phyloP scores from a whole-genome alignment of 2,888 invertebrate genomes.

The Augochlorella aurata region DNA sequence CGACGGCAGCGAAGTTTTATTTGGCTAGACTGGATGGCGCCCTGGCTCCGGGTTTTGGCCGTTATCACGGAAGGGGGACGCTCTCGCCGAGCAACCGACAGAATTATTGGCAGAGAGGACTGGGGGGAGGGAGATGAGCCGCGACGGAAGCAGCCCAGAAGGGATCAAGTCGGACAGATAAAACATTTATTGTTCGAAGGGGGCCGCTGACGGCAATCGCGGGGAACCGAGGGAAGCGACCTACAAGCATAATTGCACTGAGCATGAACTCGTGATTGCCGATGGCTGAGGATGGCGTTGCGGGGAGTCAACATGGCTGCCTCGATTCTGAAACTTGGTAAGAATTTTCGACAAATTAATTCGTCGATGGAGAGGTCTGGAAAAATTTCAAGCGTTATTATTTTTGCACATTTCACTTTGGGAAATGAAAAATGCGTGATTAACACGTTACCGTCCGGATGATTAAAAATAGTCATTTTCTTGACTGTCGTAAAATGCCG shows the following conservation, averaged over 20 bases:
- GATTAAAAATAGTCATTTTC: too few species aligned
- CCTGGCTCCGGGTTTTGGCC: slow-evolving; percentile 70
- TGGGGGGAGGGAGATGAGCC: neutral
- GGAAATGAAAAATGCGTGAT: too few species aligned
- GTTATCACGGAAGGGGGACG: slow-evolving; percentile 48
- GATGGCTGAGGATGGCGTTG: neutral
- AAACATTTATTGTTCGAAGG: slow-evolving; percentile 42
- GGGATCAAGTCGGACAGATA: slow-evolving; percentile 30
- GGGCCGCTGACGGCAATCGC: neutral
- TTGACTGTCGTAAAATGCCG: too few species aligned
- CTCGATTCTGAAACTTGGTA: too few species aligned
- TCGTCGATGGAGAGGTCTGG: neutral
- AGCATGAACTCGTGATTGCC: neutral
- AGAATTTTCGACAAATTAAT: too few species aligned
- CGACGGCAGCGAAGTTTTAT: slow-evolving; percentile 75
- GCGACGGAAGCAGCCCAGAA: slow-evolving; percentile 19
- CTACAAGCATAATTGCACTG: neutral
- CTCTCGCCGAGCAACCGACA: neutral
- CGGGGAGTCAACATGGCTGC: neutral
- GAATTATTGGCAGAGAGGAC: slow-evolving; percentile 31
- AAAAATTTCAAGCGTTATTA: too few species aligned
- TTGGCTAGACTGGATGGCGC: slow-evolving; percentile 79
- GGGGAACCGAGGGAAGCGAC: slow-evolving; percentile 4
- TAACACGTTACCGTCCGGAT: too few species aligned
- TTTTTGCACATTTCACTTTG: too few species aligned